Conservation (phyloP, 2,113 vertebrate genomes). For the Chauna torquata region DNA sequence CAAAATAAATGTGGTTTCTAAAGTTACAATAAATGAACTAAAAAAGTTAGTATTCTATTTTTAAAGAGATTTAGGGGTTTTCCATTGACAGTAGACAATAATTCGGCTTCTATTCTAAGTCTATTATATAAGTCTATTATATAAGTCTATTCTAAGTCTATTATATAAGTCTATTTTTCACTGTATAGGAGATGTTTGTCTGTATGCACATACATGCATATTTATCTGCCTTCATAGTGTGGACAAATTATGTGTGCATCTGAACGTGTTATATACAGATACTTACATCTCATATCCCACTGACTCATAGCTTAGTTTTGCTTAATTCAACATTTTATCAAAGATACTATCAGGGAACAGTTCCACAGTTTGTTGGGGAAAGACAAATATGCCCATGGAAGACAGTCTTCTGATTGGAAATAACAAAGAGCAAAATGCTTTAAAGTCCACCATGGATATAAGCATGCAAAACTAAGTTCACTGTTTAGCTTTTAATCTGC, state of each 20-base stretch:
- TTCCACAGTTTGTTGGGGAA: background rate
- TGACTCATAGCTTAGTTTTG: background rate
- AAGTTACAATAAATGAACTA: background rate
- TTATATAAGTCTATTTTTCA: background rate
- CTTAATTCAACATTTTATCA: background rate
- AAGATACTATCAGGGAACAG: background rate
- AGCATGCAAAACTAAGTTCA: background rate
- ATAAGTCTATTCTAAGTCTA: background rate
- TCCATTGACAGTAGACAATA: background rate
- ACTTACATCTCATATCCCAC: background rate
- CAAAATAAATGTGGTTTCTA: background rate
- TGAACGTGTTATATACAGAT: background rate
- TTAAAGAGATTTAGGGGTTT: background rate
- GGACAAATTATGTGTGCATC: background rate
- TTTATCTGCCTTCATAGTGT: conserved; percentile 6
- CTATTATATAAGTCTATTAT: too few species aligned
- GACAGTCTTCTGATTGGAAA: background rate
- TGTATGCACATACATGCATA: background rate
- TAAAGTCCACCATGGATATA: background rate
- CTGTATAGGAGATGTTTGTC: background rate
- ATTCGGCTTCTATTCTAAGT: background rate
- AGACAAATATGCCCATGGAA: background rate
- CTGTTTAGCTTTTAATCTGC: background rate
- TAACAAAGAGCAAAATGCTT: background rate
- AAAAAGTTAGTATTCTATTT: background rate